Base-by-base conservation (phyloP, 2,888 invertebrate genomes). In the Tryphoninae sp. region DNA sequence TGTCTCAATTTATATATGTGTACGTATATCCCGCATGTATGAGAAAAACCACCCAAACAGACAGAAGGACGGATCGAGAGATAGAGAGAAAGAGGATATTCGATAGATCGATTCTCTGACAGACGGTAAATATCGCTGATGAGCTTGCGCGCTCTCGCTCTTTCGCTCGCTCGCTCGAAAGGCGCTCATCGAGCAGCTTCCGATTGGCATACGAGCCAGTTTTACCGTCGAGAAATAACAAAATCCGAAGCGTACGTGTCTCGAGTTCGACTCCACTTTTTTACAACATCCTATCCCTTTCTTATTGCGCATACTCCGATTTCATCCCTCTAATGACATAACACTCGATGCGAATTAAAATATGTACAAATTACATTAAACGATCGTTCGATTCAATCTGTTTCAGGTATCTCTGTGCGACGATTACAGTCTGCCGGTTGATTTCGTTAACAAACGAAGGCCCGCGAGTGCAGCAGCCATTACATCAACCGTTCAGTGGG, bases 361-460 rank as follows among this genome's bases (percentile, higher is more conserved):
- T 33, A 33, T 33, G 33, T 4, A 49, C 2, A 16, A 62, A 19
- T 55, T 55, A 22, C 19, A 9, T 55, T 55, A 9, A 45, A 42
- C 19, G 33, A 4, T 49, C 11, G n/a, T 16, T 65, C 51, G n/a
- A 0, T 72, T 11, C 4, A 59, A 13, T 58, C 3, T 87, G 80
- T 94, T 95, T 2, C 94, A 97, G 97, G 95, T 97, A 89, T 95
- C 96, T 84, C 94, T 97, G 88, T 96, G 96, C 92, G 97, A 97
- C 90, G 97, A 97, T 92, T 97, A 97, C 93, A 96, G 96, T 92
- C 94, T 96, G 87, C 97, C 97, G 69, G 95, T 96, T 87, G 97
- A 97, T 92, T 96, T 96, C 92, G 95, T 96, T 85, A 93, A 94
- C 83, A 96, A 95, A 91, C 94, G 94, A 93, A 91, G 96, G 93